Base-by-base conservation (phyloP, 2,888 invertebrate species). In the Dasysyrphus tricinctus region DNA sequence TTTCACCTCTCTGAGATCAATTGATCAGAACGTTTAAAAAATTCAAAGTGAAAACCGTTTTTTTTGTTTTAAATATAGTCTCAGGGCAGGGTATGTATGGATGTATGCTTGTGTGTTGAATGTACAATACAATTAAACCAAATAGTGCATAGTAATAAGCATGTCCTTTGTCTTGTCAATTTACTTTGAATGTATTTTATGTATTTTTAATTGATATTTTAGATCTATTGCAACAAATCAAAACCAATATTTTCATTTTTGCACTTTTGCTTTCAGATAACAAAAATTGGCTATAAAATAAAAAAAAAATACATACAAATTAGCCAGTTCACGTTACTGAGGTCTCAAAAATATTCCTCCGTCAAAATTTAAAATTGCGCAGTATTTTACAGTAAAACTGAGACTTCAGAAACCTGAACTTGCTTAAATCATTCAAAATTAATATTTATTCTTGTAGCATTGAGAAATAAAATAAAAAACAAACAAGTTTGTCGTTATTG, bases 211-310 rank as follows among this genome's bases (percentile, higher is more conserved):
- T 11, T 57, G 5, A 5, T 37, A 34, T 34, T 57, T 61, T n/a
- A 24, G 1, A 74, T 32, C 6, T 51, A 73, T 77, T 14, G 4
- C 5, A 59, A 39, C 1, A 24, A 19, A 14, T 63, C 76, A 61
- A 80, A 74, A 77, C 67, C 42, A 67, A 76, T 42, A 56, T 42
- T 67, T 61, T 51, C n/a, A 56, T 49, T 49, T 49, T 39, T 65
- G 75, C 85, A 81, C 85, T 81, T 54, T 32, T 85, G 85, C 81
- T 85, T 85, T 85, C 85, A 85, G 85, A 77, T 74, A 61, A 76
- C 73, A 77, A 77, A 77, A 77, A 77, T 77, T 74, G 77, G 77
- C 67, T 69, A 67, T 54, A 59, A 61, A 73, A 44, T 11, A 49
- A 70, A 74, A 39, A 51, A 32, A 73, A 85, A 24, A 24, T 24